Percentiles rank a stretch among this genome's conserved stretches.
Evolutionary conservation across 1,140 invertebrate genomes (phyloP).

Genomic region (Drosophila kepulauana): DNA sequence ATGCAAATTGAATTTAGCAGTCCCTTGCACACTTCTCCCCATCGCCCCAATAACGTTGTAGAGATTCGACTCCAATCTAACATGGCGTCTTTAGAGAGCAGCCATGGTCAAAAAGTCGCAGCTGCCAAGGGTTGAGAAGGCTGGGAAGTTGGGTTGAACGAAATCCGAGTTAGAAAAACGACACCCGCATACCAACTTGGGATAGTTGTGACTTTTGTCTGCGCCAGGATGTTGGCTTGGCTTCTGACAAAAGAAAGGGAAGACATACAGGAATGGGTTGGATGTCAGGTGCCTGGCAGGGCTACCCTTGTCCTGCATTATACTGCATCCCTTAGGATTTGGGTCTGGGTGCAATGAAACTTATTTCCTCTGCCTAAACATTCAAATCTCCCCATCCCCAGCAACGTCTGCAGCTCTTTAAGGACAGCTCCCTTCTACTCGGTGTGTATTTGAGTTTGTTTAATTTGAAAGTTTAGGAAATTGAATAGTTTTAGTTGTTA

Average conservation of each 20-base stretch:
- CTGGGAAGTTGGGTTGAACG: conserved; percentile 6
- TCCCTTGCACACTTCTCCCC: conserved; percentile 1
- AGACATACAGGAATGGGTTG: not conserved
- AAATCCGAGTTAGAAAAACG: conserved; percentile 19
- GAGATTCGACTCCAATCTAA: conserved; percentile 52
- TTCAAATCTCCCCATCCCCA: not conserved
- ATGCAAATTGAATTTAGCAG: conserved; percentile 75
- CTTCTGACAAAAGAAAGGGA: conserved; percentile 36
- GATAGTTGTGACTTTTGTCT: conserved; percentile 81
- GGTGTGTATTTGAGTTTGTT: conserved; percentile 9
- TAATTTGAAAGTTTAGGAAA: conserved; percentile 74
- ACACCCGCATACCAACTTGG: conserved; percentile 60
- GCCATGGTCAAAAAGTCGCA: conserved; percentile 69
- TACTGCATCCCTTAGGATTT: conserved; percentile 26
- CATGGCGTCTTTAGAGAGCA: conserved; percentile 72
- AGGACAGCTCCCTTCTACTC: not conserved
- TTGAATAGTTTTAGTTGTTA: conserved; percentile 80
- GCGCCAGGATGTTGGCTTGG: conserved; percentile 66
- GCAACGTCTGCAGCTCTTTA: conserved; percentile 8
- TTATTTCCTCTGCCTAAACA: conserved; percentile 48
- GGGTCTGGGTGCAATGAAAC: conserved; percentile 55
- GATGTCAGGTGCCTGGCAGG: conserved; percentile 12
- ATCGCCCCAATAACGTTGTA: not conserved
- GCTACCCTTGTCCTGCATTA: conserved; percentile 16
- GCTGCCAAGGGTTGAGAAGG: not conserved